phyloP scores from a whole-genome alignment of 2,888 invertebrate genomes.

The Tetheella fluctuosa region DNA sequence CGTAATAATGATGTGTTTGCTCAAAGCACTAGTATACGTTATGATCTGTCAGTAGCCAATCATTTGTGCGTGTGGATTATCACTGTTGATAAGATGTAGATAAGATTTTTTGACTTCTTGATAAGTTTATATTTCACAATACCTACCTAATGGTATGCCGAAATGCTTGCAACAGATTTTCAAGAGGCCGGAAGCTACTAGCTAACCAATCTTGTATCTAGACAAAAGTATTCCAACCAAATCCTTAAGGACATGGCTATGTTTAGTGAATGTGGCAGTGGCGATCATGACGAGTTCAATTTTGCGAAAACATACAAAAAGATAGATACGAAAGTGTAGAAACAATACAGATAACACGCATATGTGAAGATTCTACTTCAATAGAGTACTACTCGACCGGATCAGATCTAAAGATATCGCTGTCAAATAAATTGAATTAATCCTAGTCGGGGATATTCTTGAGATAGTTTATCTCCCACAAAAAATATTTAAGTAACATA shows the following conservation, averaged over 20 bases:
- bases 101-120: background rate
- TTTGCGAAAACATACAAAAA: too few species aligned
- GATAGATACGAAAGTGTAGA: background rate
- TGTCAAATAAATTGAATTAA: slow-evolving; percentile 29
- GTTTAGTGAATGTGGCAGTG: too few species aligned
- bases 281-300: too few species aligned
- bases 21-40: background rate
- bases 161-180: too few species aligned
- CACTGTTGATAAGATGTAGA: background rate
- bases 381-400: background rate
- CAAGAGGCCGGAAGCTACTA: too few species aligned
- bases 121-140: too few species aligned
- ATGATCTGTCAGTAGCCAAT: background rate
- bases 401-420: slow-evolving; percentile 22
- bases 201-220: too few species aligned
- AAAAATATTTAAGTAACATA: background rate
- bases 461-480: background rate
- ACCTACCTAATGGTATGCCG: too few species aligned
- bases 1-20: slow-evolving; percentile 26
- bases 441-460: slow-evolving; percentile 20
- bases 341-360: background rate
- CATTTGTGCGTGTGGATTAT: background rate
- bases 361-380: slow-evolving; percentile 14
- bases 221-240: too few species aligned
- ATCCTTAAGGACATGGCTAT: too few species aligned